A percentile compares a stretch with the other conserved stretches of the same genome.
These are phyloP conservation scores for Heterodera filipjevi DNA, from an alignment of 2,888 invertebrate species.

Conservation along the genomic window DNA sequence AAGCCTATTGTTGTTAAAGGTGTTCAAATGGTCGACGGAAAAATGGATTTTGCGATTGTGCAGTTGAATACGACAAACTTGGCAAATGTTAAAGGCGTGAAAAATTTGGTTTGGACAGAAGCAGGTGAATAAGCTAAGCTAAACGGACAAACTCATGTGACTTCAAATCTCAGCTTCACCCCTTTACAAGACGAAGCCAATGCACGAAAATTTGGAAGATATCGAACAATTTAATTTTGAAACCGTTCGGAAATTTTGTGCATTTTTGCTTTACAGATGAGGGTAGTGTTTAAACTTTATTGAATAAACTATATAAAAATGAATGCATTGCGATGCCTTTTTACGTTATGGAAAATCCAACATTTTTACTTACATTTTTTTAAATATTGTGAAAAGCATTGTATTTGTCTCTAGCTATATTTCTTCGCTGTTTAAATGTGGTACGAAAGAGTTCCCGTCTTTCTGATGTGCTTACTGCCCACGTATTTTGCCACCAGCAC, in stretches of 20 bases:
- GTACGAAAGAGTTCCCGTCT: neutral
- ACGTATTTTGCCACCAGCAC: neutral
- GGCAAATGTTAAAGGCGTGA: conserved; percentile 40
- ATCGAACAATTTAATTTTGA: conserved; percentile 59
- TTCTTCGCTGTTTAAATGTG: neutral
- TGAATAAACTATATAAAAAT: conserved; percentile 15
- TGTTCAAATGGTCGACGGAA: conserved; percentile 60
- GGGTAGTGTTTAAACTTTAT: neutral
- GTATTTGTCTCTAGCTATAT: too few relatives aligned
- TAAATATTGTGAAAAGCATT: neutral
- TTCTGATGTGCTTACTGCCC: neutral
- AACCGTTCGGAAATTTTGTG: conserved; percentile 56
- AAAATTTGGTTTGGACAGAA: conserved; percentile 62
- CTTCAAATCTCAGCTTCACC: conserved; percentile 47
- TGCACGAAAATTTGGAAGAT: conserved; percentile 52
- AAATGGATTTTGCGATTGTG: conserved; percentile 58
- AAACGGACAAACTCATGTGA: neutral
- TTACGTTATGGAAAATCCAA: neutral
- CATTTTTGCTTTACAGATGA: conserved; percentile 45
- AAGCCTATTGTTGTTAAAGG: conserved; percentile 54
- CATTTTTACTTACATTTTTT: neutral
- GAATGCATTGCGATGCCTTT: too few relatives aligned
- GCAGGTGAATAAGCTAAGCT: conserved; percentile 50
- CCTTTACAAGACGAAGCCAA: conserved; percentile 58
- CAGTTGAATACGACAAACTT: conserved; percentile 67